These are phyloP conservation scores for Nycteola revayana DNA, from an alignment of 2,888 invertebrate genomes.

Conservation along the genomic window DNA sequence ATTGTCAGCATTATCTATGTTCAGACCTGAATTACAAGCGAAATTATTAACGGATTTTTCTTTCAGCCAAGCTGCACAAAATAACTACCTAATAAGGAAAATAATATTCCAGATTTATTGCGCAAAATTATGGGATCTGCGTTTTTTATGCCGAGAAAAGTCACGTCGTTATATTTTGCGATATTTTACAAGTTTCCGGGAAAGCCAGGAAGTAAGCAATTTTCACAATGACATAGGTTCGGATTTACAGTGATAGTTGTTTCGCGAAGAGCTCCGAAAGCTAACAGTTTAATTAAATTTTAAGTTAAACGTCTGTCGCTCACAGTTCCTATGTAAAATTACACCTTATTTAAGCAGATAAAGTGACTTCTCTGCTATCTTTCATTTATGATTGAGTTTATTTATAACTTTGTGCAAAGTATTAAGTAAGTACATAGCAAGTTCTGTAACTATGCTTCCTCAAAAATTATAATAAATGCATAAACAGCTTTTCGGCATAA, in stretches of 20 bases:
- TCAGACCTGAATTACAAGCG: constrained; percentile 44
- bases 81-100: constrained; percentile 51
- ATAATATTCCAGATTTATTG: constrained; percentile 50
- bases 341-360: constrained; percentile 14
- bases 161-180: constrained; percentile 24
- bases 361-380: constrained; percentile 7
- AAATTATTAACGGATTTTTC: constrained; percentile 47
- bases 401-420: constrained; percentile 23
- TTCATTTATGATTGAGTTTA: constrained; percentile 21
- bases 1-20: constrained; percentile 41
- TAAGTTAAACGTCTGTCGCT: constrained; percentile 40
- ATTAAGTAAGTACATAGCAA: not conserved
- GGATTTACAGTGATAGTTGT: constrained; percentile 41
- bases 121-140: constrained; percentile 45
- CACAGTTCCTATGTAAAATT: constrained; percentile 12
- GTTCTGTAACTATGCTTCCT: not conserved
- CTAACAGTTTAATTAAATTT: constrained; percentile 52
- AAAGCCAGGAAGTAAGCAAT: constrained; percentile 9
- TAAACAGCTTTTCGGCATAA: no score
- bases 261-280: constrained; percentile 41
- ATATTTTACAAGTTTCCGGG: constrained; percentile 16
- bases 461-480: no score
- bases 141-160: constrained; percentile 32
- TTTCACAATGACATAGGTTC: constrained; percentile 24
- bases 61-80: constrained; percentile 34